Evolutionary conservation across 2,888 invertebrate genomes (phyloP).

Genomic region (Tupiocoris notatus): DNA sequence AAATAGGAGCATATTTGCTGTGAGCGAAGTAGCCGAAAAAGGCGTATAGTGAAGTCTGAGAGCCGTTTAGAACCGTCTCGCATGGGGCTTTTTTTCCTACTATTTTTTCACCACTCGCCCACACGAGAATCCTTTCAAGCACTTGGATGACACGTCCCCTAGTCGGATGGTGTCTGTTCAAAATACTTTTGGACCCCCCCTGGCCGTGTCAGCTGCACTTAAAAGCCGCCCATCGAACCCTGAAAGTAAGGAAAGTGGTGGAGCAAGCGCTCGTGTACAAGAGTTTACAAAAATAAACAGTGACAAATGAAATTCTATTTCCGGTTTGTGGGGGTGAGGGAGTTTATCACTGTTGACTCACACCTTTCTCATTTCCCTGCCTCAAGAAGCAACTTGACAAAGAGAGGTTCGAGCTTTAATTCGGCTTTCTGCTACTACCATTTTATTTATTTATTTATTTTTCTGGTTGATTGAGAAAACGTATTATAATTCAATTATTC

Average conservation of each 20-base stretch:
- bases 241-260: neutral
- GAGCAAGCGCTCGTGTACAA: neutral
- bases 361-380: neutral
- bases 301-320: slow-evolving; percentile 39
- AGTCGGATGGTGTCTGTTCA: neutral
- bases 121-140: neutral
- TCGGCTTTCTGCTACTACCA: no score
- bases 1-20: no score
- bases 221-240: neutral
- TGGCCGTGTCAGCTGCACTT: slow-evolving; percentile 28
- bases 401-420: no score
- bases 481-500: no score
- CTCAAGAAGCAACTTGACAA: no score
- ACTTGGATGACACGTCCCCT: neutral
- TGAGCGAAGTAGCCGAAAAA: no score
- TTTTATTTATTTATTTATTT: no score
- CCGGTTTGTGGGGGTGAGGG: slow-evolving; percentile 22
- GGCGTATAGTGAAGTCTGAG: no score
- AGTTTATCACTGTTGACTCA: neutral
- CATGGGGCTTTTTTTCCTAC: neutral
- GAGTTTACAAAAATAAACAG: slow-evolving; percentile 26
- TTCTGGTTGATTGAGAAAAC: no score
- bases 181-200: slow-evolving; percentile 27
- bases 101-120: neutral
- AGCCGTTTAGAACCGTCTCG: no score